These are phyloP conservation scores for Oncopodura yosiiana DNA, from an alignment of 1,140 invertebrate genomes.

Conservation along the genomic window DNA sequence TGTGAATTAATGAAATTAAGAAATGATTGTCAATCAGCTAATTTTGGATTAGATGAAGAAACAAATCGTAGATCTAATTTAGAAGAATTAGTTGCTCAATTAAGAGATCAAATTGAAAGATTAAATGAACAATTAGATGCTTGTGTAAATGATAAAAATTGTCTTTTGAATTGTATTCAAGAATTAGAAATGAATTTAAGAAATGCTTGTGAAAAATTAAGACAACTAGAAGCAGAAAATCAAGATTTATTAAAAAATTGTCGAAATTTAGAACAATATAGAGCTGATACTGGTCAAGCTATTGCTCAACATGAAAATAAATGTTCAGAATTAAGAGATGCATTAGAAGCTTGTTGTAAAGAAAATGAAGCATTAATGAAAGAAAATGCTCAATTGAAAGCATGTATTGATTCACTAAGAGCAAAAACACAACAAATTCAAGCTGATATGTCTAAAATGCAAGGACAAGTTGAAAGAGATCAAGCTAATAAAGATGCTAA, in stretches of 20 bases:
- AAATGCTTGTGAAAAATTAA: conserved; percentile 2
- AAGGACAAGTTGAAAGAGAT: not conserved
- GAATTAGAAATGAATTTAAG: conserved; percentile 15
- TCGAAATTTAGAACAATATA: conserved; percentile 2
- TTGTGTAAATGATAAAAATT: conserved; percentile 16
- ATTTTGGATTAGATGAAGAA: conserved; percentile 23
- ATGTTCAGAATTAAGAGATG: no score
- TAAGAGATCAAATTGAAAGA: conserved; percentile 11
- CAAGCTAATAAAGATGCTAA: not conserved
- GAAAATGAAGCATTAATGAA: not conserved
- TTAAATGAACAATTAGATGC: conserved; percentile 13
- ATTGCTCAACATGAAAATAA: not conserved
- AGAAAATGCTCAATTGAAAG: conserved; percentile 4
- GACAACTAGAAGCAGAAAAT: conserved; percentile 7
- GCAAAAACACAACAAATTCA: not conserved
- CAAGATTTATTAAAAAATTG: not conserved
- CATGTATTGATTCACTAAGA: not conserved
- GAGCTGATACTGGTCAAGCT: not conserved
- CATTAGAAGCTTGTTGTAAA: not conserved
- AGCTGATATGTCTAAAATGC: not conserved
- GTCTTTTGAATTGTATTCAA: not conserved
- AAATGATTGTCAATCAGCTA: conserved; percentile 7
- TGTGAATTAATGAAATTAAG: conserved; percentile 12
- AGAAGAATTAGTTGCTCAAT: conserved; percentile 17
- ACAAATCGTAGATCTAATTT: not conserved